Base-by-base conservation (phyloP, 2,113 vertebrate species). In the Prionailurus viverrinus region DNA sequence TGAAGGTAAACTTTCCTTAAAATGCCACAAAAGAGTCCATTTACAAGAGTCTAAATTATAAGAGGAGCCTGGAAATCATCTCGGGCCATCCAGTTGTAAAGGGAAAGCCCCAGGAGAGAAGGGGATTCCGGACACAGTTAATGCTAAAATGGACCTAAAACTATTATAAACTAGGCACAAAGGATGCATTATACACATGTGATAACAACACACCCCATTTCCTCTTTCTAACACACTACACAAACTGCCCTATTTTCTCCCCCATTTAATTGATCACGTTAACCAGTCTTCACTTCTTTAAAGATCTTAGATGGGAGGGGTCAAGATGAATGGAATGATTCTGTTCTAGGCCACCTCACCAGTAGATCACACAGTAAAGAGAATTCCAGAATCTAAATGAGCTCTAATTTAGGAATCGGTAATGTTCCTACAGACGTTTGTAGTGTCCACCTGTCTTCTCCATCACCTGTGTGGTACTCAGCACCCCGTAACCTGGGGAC, bases 1-100 rank as follows among this genome's bases (percentile, higher is more conserved):
- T 79, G n/a, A 93, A 95, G 23, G 9, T 78, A 91, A 97, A 97
- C 58, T 0, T 73, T 87, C 7, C 31, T 81, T 58, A 23, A 79
- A 53, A 71, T 80, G 10, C 4, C 58, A 96, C 78, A 74, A 71
- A 90, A 63, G 8, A 83, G n/a, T 55, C n/a, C 19, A 69, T 80
- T 66, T 41, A 87, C 80, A 66, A 33, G 39, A 86, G 74, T 23
- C 45, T 36, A 93, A 58, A 94, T 76, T 61, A 18, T 41, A 29
- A 95, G 1, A 31, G 7, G 6, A 33, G 14, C 19, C 16, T 78
- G 16, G 16, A 94, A 78, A 89, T 61, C 12, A 27, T 58, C 51
- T 65, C n/a, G 21, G 27, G 3, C 9, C 15, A 48, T 16, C 3
- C 29, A 39, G 3, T 19, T 51, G 13, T 79, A 73, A 39, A 84